Evolutionary conservation across 2,113 vertebrate species (phyloP), one percentile per base, ranked within the genome.

Genomic region (Corapipo altera): DNA sequence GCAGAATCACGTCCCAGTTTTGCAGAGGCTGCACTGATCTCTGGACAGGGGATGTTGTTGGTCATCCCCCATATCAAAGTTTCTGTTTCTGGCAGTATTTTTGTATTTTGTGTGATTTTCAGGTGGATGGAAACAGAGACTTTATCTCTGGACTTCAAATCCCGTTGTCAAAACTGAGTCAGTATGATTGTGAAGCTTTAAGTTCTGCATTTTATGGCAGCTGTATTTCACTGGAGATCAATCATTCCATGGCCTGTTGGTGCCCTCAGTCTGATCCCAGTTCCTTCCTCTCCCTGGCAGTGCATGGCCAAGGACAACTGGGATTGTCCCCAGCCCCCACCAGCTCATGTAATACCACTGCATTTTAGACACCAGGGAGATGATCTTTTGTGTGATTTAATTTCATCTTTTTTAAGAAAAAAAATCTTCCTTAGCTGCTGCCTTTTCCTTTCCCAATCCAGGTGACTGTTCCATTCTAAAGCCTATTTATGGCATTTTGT

Each of bases 51-150:
- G 32, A 3, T 33, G 37, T 17, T 18, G 5, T 75, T 39, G 58
- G 9, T 35, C 41, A n/a, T 12, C 8, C 3, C 5, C 8, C 12
- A 2, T 0, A 2, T 18, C 9, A 59, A 11, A 27, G 5, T 5
- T 44, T 55, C 23, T 30, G 26, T 83, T 49, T 70, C 55, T 14
- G 11, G 51, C 8, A 37, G 15, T 23, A 3, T 27, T 84, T 26
- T 41, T 5, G 1, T 43, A 4, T 20, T 73, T 41, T 28, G 39
- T 61, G 46, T 1, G 0, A 22, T 28, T 19, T 70, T 35, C 35
- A 13, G 15, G 21, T 2, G 12, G 33, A 32, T 39, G n/a, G 59
- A 44, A 70, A n/a, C 12, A 37, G 6, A 21, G 7, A 19, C 0
- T 0, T 27, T 14, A 12, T 22, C 51, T 64, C 54, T 6, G 20